Evolutionary conservation across 53 echinoderm and acorn worm species (phyloP), one percentile per base, ranked within the genome.

Genomic region (Henricia sp.): DNA sequence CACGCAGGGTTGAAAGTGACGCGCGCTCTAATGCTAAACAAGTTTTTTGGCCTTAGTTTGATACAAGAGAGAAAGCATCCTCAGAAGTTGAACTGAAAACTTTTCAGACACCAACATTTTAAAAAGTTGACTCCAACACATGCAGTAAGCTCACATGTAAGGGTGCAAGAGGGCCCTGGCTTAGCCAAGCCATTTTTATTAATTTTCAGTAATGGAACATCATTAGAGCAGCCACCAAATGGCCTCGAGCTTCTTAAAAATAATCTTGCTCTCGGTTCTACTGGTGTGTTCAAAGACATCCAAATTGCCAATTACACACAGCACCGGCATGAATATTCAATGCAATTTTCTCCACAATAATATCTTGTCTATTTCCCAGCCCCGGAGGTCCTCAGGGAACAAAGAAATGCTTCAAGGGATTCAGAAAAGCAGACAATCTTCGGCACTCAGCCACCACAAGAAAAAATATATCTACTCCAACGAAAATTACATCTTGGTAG

Each of bases 251-350:
- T 50, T 44, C 19, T 3, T 5, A 3, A 35, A 65, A 38, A 59
- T 32, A 64, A 80, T 44, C 80, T 50, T 46, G 51, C 62, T 80
- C 80, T 42, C 48, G 19, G 12, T 44, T 80, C 50, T 48, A 63
- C 80, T 44, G 64, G 32, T 19, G 20, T 19, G 46, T 64, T 80
- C 48, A 26, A 51, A 73, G 46, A 80, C 80, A 80, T 80, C 80
- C 80, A 80, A 80, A 80, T 80, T 80, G 80, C 16, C 80, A 80
- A 80, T 80, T 80, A 80, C 46, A 32, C 80, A 80, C 80, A 43
- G 44, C 50, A 33, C 25, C 34, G 46, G 24, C 64, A 80, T 80
- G 80, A 63, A 80, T 80, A 80, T 80, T 64, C 80, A 46, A 62
- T 43, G 63, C 64, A 80, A 80, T 80, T 46, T 80, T 80, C 62